Conservation (phyloP, 2,113 vertebrate genomes). For the Oryzias woworae region DNA sequence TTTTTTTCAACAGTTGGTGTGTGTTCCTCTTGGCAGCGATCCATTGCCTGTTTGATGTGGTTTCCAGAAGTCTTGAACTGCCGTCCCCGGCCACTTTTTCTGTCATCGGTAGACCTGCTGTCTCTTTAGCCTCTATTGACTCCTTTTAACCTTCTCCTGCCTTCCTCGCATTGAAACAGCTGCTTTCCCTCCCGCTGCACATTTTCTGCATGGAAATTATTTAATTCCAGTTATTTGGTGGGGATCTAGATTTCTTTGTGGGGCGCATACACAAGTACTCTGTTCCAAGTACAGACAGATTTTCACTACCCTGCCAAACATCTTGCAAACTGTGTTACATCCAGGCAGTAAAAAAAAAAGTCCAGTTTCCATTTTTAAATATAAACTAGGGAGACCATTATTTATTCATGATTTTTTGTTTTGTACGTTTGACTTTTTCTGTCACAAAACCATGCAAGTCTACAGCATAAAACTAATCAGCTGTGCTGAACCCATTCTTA, state of each 20-base stretch:
- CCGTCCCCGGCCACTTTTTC: conserved; percentile 78
- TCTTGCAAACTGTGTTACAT: conserved; percentile 30
- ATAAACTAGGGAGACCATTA: conserved; percentile 30
- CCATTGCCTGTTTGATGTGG: conserved; percentile 81
- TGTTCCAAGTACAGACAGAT: conserved; percentile 7
- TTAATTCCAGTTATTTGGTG: conserved; percentile 69
- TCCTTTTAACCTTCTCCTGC: conserved; percentile 83
- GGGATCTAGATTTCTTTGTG: conserved; percentile 52
- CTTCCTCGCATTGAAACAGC: conserved; percentile 73
- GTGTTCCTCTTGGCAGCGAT: conserved; percentile 74
- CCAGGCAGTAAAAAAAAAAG: conserved; percentile 15
- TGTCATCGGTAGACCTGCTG: conserved; percentile 83
- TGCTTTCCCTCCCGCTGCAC: conserved; percentile 66
- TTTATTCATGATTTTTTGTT: conserved; percentile 21
- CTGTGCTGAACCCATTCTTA: conserved; percentile 53
- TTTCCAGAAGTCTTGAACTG: conserved; percentile 80
- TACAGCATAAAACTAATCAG: conserved; percentile 56
- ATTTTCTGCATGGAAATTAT: conserved; percentile 65
- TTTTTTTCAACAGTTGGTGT: conserved; percentile 73
- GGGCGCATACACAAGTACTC: conserved; percentile 41
- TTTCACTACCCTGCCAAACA: conserved; percentile 7
- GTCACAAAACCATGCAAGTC: conserved; percentile 45
- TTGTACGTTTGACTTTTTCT: conserved; percentile 25
- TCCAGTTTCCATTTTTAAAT: conserved; percentile 35
- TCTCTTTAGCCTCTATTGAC: conserved; percentile 78